A percentile compares a stretch with the other conserved stretches of the same genome.
Evolutionary conservation across 2,888 invertebrate genomes (phyloP).

Genomic region (Agriopis aurantiaria): DNA sequence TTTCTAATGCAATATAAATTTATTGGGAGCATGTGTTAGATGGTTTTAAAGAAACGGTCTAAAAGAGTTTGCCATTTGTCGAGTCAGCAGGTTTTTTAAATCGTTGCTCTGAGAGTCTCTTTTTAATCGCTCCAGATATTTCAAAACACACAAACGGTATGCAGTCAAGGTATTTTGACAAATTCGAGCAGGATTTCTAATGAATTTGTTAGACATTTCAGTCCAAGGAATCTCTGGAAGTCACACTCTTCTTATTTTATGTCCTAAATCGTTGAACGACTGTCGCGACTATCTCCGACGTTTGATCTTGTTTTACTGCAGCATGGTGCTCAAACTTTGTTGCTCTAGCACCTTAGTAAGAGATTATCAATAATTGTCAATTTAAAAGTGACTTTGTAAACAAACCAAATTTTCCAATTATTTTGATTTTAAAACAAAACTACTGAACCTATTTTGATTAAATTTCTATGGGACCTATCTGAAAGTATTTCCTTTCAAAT

Average conservation of each 20-base stretch:
- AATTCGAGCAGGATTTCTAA: constrained; percentile 69
- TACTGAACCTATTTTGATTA: no score
- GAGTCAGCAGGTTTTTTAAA: no score
- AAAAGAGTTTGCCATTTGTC: no score
- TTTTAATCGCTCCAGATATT: background rate
- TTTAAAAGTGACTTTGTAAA: no score
- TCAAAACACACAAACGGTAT: constrained; percentile 14
- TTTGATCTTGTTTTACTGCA: constrained; percentile 62
- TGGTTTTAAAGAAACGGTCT: no score
- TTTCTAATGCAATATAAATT: no score
- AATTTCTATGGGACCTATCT: no score
- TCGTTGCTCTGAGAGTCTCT: no score
- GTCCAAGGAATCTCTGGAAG: constrained; percentile 64
- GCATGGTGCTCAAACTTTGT: constrained; percentile 59
- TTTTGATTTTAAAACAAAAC: no score
- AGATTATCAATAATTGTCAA: background rate
- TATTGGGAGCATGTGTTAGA: no score
- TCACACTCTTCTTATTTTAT: constrained; percentile 61
- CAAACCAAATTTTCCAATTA: no score
- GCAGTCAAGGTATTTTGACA: constrained; percentile 57
- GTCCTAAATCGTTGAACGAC: constrained; percentile 67
- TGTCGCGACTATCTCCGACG: constrained; percentile 66
- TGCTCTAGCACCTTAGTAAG: background rate
- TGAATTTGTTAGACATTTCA: constrained; percentile 73
- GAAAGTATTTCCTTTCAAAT: no score